Conservation (phyloP, 1,140 invertebrate genomes). For the Drosophila subpulchrella region DNA sequence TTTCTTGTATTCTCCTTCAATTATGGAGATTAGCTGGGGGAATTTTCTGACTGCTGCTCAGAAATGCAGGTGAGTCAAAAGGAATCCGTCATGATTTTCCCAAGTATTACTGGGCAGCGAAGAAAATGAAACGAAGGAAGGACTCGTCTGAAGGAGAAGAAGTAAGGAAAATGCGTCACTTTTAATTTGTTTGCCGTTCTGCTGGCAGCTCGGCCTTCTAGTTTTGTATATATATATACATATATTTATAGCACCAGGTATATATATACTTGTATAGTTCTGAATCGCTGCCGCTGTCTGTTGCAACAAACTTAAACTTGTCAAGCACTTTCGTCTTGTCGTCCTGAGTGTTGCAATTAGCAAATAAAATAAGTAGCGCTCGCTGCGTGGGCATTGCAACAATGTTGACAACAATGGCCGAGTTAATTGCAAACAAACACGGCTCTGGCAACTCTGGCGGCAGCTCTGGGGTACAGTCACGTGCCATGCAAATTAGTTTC, state of each 20-base stretch:
- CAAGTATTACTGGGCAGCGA: neutral
- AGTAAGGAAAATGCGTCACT: constrained; percentile 65
- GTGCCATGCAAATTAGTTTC: constrained; percentile 77
- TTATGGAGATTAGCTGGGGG: neutral
- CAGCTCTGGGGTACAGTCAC: constrained; percentile 64
- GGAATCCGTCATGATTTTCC: constrained; percentile 8
- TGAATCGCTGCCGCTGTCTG: constrained; percentile 35
- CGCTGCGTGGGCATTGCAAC: constrained; percentile 32
- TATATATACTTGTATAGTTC: constrained; percentile 6
- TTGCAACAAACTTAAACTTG: constrained; percentile 52
- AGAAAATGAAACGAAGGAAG: constrained; percentile 7
- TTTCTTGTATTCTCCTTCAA: neutral
- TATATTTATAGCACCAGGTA: constrained; percentile 3
- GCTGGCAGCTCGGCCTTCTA: constrained; percentile 25
- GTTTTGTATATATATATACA: neutral
- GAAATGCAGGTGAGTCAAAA: constrained; percentile 1
- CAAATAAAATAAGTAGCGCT: constrained; percentile 80
- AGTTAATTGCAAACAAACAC: constrained; percentile 81
- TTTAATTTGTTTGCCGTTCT: constrained; percentile 75
- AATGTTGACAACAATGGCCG: constrained; percentile 76
- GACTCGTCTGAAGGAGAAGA: constrained; percentile 4
- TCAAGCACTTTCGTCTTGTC: constrained; percentile 69
- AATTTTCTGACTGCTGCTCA: constrained; percentile 1
- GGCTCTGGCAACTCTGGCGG: constrained; percentile 28
- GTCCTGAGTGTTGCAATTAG: constrained; percentile 77